Evolutionary conservation across 2,888 invertebrate species (phyloP), one percentile per base, ranked within the genome.

Genomic region (Suillia variegata): DNA sequence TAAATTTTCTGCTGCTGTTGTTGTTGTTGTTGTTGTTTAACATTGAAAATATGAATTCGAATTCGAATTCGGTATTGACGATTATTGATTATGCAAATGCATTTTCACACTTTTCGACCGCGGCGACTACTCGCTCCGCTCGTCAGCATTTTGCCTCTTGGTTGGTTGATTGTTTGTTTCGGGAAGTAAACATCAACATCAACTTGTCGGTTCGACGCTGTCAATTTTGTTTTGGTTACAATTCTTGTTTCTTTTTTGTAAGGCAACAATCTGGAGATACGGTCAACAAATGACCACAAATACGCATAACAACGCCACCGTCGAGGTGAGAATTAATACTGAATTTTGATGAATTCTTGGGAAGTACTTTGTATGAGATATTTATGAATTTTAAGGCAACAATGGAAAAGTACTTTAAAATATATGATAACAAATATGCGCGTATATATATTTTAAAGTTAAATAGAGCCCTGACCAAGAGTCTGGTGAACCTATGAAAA

Each of bases 11-110:
- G 38, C n/a, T 38, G 6, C 15, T 38, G 15, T 5, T 45, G 17
- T 45, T 18, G 45, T 20, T 45, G 20, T 18, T 45, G 45, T 20
- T 20, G 17, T 45, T 45, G 45, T 45, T 45, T 45, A 45, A 45
- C 45, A 45, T 45, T 20, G 45, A 45, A n/a, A 45, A 45, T 45
- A 45, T 45, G 45, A 45, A 45, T 45, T 45, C 10, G 45, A 45
- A 45, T n/a, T n/a, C n/a, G n/a, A n/a, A n/a, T n/a, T n/a, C n/a
- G n/a, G n/a, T n/a, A n/a, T 61, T 76, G 70, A 63, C 68, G 73
- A 70, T 76, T 70, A 78, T 77, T 77, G 71, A 77, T 76, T 75
- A 77, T 77, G 77, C 77, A 77, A 77, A 77, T 77, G 75, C 69
- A 70, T 71, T 77, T 77, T 77, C 77, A 77, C 77, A 77, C 77